A percentile compares a stretch with the other conserved stretches of the same genome.
Evolutionary conservation across 2,113 vertebrate species (phyloP).

Genomic region (Scopus umbretta): DNA sequence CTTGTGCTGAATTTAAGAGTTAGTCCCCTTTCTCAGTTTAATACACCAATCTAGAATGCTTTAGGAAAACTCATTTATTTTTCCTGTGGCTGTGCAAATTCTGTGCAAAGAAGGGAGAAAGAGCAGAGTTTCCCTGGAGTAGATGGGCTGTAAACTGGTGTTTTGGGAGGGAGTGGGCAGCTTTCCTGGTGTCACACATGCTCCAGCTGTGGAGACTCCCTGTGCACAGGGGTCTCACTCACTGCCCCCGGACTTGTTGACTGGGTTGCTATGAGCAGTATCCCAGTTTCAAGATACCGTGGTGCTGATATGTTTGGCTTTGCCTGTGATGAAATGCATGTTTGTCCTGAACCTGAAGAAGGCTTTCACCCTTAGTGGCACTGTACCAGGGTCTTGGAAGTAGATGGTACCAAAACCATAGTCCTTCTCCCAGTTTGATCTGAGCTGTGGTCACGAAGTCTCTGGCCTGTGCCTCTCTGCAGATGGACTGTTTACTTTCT

Average conservation of each 20-base stretch:
- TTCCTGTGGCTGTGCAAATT: not conserved
- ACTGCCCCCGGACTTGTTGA: accelerated
- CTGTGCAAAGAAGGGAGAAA: not conserved
- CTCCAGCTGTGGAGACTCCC: not conserved
- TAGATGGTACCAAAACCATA: not conserved
- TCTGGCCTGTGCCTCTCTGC: not conserved
- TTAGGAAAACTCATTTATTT: not conserved
- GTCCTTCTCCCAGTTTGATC: not conserved
- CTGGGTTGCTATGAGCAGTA: not conserved
- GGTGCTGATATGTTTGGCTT: not conserved
- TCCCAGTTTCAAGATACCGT: not conserved
- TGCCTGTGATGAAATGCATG: not conserved
- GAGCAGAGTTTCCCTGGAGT: not conserved
- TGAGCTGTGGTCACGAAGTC: not conserved
- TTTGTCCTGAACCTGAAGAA: not conserved
- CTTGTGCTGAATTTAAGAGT: not conserved
- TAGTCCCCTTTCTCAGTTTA: not conserved
- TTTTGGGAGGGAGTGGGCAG: accelerated
- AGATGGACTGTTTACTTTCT: not conserved
- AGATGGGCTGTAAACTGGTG: not conserved
- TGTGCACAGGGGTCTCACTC: not conserved
- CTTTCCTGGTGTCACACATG: not conserved
- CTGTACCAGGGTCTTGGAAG: not conserved
- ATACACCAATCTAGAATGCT: not conserved
- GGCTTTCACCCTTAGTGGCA: not conserved